Evolutionary conservation across 2,113 vertebrate species (phyloP), one percentile per base, ranked within the genome.

Genomic region (Alces alces): DNA sequence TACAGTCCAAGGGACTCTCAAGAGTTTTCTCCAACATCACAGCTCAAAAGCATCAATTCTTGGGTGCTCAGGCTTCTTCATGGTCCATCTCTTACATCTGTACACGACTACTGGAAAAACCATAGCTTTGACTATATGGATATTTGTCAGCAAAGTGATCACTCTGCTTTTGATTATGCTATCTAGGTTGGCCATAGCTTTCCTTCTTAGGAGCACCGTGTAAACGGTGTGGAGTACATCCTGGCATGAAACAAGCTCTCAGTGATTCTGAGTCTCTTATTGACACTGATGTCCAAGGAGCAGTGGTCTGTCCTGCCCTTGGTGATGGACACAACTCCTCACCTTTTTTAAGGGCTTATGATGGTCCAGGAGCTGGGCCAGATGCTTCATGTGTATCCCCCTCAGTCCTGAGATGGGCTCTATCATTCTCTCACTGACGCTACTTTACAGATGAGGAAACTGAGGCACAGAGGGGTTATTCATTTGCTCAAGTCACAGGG

Each of bases 181-280:
- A 12, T 43, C 23, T 76, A 43, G 39, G 39, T 43, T 76, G 36
- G 39, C 43, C 23, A 43, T 43, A 76, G 70, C 39, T 27, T 76
- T 76, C 70, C 39, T 43, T 76, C 23, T 27, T 14, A 27, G 70
- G 39, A 43, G 70, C 23, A 33, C 47, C 0, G 6, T 21, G 5
- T 7, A 39, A 43, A 61, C 3, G 2, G 2, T 19, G 28, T 43
- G 5, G 36, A 52, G 13, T 7, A 27, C 28, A 28, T 15, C 13
- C 6, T 61, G 39, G 39, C 6, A 1, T 3, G 19, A 94, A 70
- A 3, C 3, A n/a, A 16, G 12, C 15, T 61, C 28, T 79, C 10
- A 4, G 4, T 10, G 2, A 11, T n/a, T 15, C 5, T 12, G 39
- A 36, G 36, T 3, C 30, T 2, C 0, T 2, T 0, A 1, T 14